phyloP scores from a whole-genome alignment of 2,113 vertebrate genomes.

The Actenoides hombroni region DNA sequence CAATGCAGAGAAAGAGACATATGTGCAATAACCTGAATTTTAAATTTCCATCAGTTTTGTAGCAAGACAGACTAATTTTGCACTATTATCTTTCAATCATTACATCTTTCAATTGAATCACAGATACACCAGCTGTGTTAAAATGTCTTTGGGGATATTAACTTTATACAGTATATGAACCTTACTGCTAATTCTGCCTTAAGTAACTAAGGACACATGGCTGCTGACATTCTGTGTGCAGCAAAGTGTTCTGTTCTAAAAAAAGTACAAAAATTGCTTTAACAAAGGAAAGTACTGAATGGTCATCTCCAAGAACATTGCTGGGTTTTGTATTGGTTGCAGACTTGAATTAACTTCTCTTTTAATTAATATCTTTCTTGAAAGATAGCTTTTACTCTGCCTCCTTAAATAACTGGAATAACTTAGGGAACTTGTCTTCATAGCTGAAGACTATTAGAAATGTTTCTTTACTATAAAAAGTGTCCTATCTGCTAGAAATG shows the following conservation, averaged over 20 bases:
- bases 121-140: slow-evolving; percentile 17
- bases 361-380: background rate
- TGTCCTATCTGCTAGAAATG: background rate
- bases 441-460: background rate
- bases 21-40: slow-evolving; percentile 51
- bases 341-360: background rate
- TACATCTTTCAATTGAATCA: slow-evolving; percentile 35
- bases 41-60: slow-evolving; percentile 49
- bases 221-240: background rate
- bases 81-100: slow-evolving; percentile 43
- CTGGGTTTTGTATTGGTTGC: background rate
- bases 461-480: background rate
- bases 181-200: slow-evolving; percentile 8
- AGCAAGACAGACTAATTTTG: slow-evolving; percentile 47
- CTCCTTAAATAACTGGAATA: background rate
- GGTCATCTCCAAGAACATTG: background rate
- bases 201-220: background rate
- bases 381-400: background rate
- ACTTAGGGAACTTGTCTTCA: background rate
- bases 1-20: slow-evolving; percentile 10
- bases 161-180: background rate
- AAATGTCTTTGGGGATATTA: slow-evolving; percentile 37
- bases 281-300: background rate
- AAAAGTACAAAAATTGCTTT: background rate
- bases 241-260: background rate